Base-by-base conservation (phyloP, 2,797 vertebrate genomes). In the Sphaeramia orbicularis region DNA sequence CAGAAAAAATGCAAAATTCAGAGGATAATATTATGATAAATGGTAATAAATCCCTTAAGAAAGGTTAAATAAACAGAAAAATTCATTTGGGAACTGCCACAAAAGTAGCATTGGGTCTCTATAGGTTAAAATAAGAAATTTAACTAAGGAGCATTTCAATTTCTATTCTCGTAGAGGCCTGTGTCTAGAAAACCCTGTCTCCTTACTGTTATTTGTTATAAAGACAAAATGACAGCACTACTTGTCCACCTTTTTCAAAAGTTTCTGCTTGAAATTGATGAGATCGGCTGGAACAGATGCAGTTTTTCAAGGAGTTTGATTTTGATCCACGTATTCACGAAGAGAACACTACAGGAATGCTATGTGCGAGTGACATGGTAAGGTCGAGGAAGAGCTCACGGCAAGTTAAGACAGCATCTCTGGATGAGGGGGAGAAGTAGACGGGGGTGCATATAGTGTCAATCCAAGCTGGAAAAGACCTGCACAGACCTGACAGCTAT, bases 371-470 rank as follows among this genome's bases (percentile, higher is more conserved):
- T 60, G 72, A 77, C 42, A 54, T 35, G n/a, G 30, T 41, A 68
- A 55, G 47, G 9, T 63, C 78, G 62, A 58, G 15, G 38, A 63
- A 65, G 43, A 24, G 56, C 50, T 70, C 49, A 65, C 18, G 30
- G 44, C 44, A 53, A 67, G 72, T 71, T 62, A 70, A 57, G 75
- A 54, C 59, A 56, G 48, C 45, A 60, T 62, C 45, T 71, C 37
- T 64, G 62, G 58, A 50, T 72, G 65, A 75, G 74, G 70, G 53
- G 67, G 56, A 71, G 21, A 24, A 24, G 21, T 21, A 24, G n/a
- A n/a, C n/a, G 44, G 16, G 41, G 27, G 58, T 67, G 71, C 78
- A 71, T 32, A 19, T 48, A 52, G 53, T 67, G 71, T 40, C 66
- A 58, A 54, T 41, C 32, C 4, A 16, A 52, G 56, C 27, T 52